phyloP scores from a whole-genome alignment of 2,797 vertebrate species.

The Molossus molossus region DNA sequence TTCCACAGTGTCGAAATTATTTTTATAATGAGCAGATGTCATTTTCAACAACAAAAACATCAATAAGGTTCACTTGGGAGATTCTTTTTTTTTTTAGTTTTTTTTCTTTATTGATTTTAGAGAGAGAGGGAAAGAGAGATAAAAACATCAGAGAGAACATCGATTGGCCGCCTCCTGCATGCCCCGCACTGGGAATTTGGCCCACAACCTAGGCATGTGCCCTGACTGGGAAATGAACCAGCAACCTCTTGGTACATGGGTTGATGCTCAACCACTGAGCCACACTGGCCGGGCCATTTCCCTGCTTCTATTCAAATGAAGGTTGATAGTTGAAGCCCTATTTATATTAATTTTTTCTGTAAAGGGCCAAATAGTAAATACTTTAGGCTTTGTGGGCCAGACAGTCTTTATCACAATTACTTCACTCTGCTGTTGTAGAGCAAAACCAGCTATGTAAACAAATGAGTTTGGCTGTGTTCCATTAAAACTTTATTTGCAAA shows the following conservation, averaged over 20 bases:
- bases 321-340: background rate
- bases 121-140: too few species aligned
- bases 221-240: too few species aligned
- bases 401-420: background rate
- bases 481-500: conserved; percentile 53
- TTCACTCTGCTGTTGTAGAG: background rate
- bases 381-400: background rate
- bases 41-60: conserved; percentile 53
- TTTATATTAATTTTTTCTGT: background rate
- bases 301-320: conserved; percentile 17
- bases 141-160: too few species aligned
- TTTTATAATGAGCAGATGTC: background rate
- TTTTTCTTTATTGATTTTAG: too few species aligned
- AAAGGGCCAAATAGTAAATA: conserved; percentile 24
- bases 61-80: background rate
- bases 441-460: background rate
- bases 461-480: background rate
- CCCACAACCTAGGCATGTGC: too few species aligned
- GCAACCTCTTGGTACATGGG: too few species aligned
- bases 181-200: too few species aligned
- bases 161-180: too few species aligned
- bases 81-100: too few species aligned
- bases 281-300: background rate
- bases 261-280: too few species aligned
- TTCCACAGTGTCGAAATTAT: background rate